Evolutionary conservation across 1,140 invertebrate species (phyloP).

Genomic region (Anadara kagoshimensis): DNA sequence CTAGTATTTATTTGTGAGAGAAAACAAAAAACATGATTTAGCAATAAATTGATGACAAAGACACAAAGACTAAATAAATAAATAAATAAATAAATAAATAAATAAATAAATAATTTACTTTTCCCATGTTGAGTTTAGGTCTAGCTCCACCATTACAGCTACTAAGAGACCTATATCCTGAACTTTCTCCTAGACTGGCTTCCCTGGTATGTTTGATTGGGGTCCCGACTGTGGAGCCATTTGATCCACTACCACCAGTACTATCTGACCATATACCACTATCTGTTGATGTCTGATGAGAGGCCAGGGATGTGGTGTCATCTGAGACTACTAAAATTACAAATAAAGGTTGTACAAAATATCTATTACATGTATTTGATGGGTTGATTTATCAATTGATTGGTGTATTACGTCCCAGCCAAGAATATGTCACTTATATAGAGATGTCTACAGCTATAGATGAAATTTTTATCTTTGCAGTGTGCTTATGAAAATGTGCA

Average conservation of each 20-base stretch:
- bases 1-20: not conserved
- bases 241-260: conserved; percentile 8
- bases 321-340: conserved; percentile 21
- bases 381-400: no score
- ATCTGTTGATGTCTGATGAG: conserved; percentile 60
- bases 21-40: not conserved
- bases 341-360: no score
- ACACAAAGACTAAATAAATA: not conserved
- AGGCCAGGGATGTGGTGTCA: conserved; percentile 51
- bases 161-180: conserved; percentile 62
- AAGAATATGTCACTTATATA: no score
- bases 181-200: conserved; percentile 60
- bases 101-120: not conserved
- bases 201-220: conserved; percentile 50
- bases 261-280: conserved; percentile 60
- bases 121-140: conserved; percentile 32
- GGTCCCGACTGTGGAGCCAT: conserved; percentile 5
- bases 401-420: no score
- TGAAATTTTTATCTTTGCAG: no score
- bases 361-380: not conserved
- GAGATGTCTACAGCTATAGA: no score
- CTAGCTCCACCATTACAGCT: conserved; percentile 51
- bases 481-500: no score
- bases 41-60: not conserved
- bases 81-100: not conserved